These are phyloP conservation scores for Chaetura pelagica DNA, from an alignment of 2,113 vertebrate genomes.

Conservation along the genomic window DNA sequence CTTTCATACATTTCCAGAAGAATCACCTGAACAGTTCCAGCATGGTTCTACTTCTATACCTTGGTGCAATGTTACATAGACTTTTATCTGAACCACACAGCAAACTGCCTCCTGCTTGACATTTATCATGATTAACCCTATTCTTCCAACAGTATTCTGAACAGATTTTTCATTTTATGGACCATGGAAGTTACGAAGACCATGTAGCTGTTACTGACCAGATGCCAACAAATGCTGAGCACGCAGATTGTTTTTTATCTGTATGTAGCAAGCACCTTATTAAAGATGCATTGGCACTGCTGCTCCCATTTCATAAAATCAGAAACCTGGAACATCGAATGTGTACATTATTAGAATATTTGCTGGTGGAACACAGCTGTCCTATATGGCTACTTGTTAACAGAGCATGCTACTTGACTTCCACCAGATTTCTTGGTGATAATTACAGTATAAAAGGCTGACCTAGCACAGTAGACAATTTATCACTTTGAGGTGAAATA, in stretches of 20 bases:
- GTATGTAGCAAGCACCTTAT: background rate
- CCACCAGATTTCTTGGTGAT: slow-evolving; percentile 11
- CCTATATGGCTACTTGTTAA: background rate
- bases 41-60: background rate
- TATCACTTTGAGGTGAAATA: background rate
- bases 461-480: background rate
- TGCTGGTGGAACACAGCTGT: background rate
- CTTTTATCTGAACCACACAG: background rate
- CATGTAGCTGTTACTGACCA: background rate
- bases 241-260: background rate
- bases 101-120: background rate
- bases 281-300: background rate
- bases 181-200: background rate
- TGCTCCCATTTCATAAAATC: background rate
- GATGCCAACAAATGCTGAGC: background rate
- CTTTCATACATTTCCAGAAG: background rate
- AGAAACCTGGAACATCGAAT: background rate
- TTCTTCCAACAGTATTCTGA: background rate
- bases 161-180: background rate
- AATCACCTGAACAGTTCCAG: background rate
- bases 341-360: background rate
- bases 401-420: background rate
- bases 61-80: background rate
- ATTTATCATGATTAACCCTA: background rate
- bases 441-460: slow-evolving; percentile 4